A percentile compares a stretch with the other conserved stretches of the same genome.
Evolutionary conservation across 2,113 vertebrate species (phyloP).

Genomic region (Cyanocitta stelleri): DNA sequence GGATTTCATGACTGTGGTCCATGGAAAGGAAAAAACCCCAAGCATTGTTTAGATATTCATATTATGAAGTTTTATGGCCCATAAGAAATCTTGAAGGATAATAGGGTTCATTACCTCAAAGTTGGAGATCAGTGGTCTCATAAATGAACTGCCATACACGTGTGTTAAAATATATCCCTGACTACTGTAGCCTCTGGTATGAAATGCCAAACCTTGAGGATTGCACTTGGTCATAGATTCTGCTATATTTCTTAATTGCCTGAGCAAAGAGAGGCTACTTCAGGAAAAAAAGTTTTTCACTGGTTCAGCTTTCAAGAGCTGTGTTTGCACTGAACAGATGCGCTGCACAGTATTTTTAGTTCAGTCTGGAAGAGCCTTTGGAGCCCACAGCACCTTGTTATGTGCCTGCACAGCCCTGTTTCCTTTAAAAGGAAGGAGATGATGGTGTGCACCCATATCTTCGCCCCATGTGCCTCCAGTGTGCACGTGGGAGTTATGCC

Average conservation of each 20-base stretch:
- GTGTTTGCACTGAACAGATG: background rate
- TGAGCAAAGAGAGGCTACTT: background rate
- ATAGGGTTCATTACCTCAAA: background rate
- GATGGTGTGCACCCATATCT: background rate
- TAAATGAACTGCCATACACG: background rate
- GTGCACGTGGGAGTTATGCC: background rate
- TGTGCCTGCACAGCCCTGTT: background rate
- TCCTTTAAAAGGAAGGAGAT: background rate
- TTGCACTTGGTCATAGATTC: background rate
- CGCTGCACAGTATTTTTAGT: rapidly evolving
- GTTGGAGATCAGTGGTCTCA: background rate
- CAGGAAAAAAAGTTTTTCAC: background rate
- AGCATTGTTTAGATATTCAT: background rate
- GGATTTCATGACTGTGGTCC: background rate
- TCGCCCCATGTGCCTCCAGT: background rate
- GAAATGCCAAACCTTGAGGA: background rate
- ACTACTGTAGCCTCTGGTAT: background rate
- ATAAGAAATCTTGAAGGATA: background rate
- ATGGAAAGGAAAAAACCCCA: background rate
- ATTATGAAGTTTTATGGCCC: background rate
- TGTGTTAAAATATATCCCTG: background rate
- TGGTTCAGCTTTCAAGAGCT: background rate
- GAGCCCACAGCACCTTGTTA: background rate
- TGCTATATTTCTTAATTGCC: background rate
- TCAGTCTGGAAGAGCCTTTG: background rate